These are phyloP conservation scores for Neodiprion fabricii DNA, from an alignment of 1,140 invertebrate species.

Conservation along the genomic window DNA sequence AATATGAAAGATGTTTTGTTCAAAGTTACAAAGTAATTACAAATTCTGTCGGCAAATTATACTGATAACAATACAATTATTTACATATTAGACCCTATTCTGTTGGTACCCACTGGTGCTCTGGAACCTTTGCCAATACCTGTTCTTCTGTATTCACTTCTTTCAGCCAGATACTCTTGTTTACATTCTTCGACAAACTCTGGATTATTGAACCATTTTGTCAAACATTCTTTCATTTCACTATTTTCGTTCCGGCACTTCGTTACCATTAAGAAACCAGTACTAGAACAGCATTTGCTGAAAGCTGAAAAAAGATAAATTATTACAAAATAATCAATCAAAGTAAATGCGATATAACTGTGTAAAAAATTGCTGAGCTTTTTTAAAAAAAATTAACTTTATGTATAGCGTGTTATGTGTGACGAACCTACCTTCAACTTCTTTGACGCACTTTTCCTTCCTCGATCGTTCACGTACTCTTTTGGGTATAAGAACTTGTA, in stretches of 20 bases:
- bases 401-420: conserved; percentile 5
- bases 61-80: not conserved
- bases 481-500: conserved; percentile 84
- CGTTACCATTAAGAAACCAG: conserved; percentile 71
- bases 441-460: conserved; percentile 74
- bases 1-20: not conserved
- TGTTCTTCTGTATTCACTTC: conserved; percentile 81
- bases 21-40: not conserved
- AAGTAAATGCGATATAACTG: conserved; percentile 2
- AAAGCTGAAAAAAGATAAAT: conserved; percentile 65
- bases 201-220: conserved; percentile 78
- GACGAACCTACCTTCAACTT: conserved; percentile 67
- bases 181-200: conserved; percentile 76
- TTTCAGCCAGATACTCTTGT: conserved; percentile 80
- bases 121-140: conserved; percentile 71
- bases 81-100: not conserved
- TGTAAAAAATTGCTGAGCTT: not conserved
- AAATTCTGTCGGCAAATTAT: too few species aligned
- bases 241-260: conserved; percentile 77
- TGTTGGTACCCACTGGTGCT: conserved; percentile 23
- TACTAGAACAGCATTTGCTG: conserved; percentile 76
- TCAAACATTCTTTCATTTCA: conserved; percentile 72
- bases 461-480: conserved; percentile 82
- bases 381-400: not conserved
- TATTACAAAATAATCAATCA: not conserved